Evolutionary conservation across 2,888 invertebrate species (phyloP).

Genomic region (Nephrocerus scutellatus): DNA sequence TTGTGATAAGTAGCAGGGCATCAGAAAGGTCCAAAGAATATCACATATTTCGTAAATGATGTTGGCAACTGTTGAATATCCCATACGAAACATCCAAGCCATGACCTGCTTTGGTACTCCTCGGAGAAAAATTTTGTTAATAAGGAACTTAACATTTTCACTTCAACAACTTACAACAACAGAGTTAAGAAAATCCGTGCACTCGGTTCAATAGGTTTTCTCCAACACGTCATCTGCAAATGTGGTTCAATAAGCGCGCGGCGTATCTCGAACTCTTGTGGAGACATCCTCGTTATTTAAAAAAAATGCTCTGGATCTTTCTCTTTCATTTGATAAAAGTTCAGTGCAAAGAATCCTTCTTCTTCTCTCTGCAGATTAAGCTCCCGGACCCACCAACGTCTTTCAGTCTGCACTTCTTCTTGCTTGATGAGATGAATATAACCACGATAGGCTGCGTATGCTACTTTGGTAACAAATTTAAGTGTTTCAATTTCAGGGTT

Average conservation of each 20-base stretch:
- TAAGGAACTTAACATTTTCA: constrained; percentile 4
- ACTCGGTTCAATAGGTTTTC: constrained; percentile 6
- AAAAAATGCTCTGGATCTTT: constrained; percentile 3
- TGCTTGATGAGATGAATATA: neutral
- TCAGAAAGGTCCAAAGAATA: constrained; percentile 4
- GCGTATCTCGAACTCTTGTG: neutral
- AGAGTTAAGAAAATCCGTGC: constrained; percentile 4
- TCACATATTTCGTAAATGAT: constrained; percentile 8
- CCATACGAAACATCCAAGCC: constrained; percentile 5
- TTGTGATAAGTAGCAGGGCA: constrained; percentile 4
- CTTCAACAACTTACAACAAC: constrained; percentile 5
- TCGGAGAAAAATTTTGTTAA: too few species aligned
- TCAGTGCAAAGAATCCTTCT: neutral
- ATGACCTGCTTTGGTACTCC: constrained; percentile 3
- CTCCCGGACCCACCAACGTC: too few species aligned
- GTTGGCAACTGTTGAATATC: constrained; percentile 4
- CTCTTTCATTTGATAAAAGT: constrained; percentile 2
- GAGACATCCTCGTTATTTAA: constrained; percentile 5
- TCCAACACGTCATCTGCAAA: constrained; percentile 1
- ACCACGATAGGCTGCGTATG: too few species aligned
- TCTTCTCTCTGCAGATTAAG: too few species aligned
- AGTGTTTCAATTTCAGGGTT: too few species aligned
- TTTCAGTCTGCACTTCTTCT: too few species aligned
- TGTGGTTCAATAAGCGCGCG: too few species aligned
- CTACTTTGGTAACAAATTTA: neutral